A percentile compares a stretch with the other conserved stretches of the same genome.
Evolutionary conservation across 2,888 invertebrate species (phyloP).

Genomic region (Apamea sordens): DNA sequence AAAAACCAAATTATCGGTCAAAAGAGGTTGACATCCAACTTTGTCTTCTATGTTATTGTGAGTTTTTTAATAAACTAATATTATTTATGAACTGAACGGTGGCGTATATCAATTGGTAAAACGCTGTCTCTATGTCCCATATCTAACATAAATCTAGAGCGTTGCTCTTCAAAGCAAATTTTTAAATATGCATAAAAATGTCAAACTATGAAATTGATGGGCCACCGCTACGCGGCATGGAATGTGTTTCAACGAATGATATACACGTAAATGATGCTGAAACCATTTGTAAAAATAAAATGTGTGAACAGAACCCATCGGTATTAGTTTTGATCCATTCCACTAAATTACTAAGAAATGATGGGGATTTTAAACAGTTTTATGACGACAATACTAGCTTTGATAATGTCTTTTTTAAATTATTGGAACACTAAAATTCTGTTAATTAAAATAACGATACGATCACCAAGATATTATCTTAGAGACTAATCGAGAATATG

Average conservation of each 20-base stretch:
- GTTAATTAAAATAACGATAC: constrained; percentile 50
- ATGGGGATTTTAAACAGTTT: constrained; percentile 55
- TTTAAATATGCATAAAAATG: constrained; percentile 90
- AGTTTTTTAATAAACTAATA: constrained; percentile 40
- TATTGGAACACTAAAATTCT: constrained; percentile 35
- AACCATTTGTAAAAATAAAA: constrained; percentile 87
- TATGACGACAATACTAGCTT: constrained; percentile 49
- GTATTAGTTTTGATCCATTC: constrained; percentile 65
- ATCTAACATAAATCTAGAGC: constrained; percentile 82
- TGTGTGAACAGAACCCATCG: constrained; percentile 77
- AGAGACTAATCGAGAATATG: constrained; percentile 28
- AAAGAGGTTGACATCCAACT: constrained; percentile 58
- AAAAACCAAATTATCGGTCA: constrained; percentile 55
- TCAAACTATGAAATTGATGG: constrained; percentile 87
- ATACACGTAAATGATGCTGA: constrained; percentile 80
- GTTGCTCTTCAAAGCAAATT: constrained; percentile 87
- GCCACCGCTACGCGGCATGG: constrained; percentile 75
- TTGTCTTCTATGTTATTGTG: constrained; percentile 49
- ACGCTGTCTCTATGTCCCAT: constrained; percentile 73
- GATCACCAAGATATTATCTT: constrained; percentile 24
- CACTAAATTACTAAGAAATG: constrained; percentile 64
- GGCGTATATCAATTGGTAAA: constrained; percentile 61
- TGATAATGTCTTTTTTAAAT: constrained; percentile 44
- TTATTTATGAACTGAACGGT: constrained; percentile 56
- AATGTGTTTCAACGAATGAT: constrained; percentile 83